Conservation (phyloP, 2,113 vertebrate species). For the Antechinus flavipes region DNA sequence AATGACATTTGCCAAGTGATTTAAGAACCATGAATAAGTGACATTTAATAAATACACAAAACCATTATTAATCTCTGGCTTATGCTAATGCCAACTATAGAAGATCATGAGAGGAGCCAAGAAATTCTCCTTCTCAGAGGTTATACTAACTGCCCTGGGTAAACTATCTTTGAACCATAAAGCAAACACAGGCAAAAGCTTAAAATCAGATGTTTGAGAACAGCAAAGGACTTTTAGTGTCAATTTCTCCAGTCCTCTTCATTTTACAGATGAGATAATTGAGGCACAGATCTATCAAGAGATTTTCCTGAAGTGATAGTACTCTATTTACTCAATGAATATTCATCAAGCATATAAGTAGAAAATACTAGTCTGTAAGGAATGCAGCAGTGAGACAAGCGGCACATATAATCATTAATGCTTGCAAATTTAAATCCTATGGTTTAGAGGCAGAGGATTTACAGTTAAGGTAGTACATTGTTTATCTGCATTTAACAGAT, state of each 20-base stretch:
- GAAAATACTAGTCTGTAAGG: not conserved
- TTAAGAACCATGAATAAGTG: not conserved
- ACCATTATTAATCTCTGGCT: not conserved
- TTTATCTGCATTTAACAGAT: not conserved
- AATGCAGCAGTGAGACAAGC: not conserved
- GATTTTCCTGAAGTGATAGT: not conserved
- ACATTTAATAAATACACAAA: conserved; percentile 2
- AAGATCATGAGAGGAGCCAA: not conserved
- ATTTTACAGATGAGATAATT: not conserved
- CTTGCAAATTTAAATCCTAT: not conserved
- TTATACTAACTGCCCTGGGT: not conserved
- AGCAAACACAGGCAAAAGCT: not conserved
- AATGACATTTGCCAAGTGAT: not conserved
- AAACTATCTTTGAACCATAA: conserved; percentile 8
- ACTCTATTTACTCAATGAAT: not conserved
- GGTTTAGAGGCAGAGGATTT: not conserved
- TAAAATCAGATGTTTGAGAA: not conserved
- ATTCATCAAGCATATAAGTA: not conserved
- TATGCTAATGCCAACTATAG: not conserved
- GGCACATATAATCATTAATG: not conserved
- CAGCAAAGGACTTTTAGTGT: not conserved
- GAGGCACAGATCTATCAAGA: not conserved
- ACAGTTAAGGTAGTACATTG: not conserved
- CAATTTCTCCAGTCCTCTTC: not conserved
- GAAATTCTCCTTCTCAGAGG: not conserved